These are phyloP conservation scores for Sweltsa coloradensis DNA, from an alignment of 1,140 invertebrate genomes.

Conservation along the genomic window DNA sequence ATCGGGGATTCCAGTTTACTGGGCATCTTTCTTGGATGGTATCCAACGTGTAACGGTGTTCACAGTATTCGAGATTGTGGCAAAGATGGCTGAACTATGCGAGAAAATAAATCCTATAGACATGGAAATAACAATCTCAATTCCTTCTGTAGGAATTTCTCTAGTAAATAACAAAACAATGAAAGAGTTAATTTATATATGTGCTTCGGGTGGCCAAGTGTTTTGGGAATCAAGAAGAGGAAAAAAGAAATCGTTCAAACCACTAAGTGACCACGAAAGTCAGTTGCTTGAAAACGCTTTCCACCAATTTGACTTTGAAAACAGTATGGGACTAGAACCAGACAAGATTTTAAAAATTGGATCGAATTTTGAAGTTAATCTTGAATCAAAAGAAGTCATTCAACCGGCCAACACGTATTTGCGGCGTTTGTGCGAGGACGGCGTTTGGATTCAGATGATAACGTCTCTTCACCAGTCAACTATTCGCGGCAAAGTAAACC, in stretches of 20 bases:
- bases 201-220: slow-evolving; percentile 83
- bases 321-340: no score
- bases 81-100: slow-evolving; percentile 58
- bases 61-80: slow-evolving; percentile 60
- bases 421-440: slow-evolving; percentile 67
- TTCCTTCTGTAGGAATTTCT: slow-evolving; percentile 86
- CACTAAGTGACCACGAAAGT: slow-evolving; percentile 52
- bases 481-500: slow-evolving; percentile 72
- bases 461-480: slow-evolving; percentile 73
- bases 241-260: slow-evolving; percentile 53
- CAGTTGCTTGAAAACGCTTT: slow-evolving; percentile 61
- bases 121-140: slow-evolving; percentile 61
- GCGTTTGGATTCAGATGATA: slow-evolving; percentile 78
- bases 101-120: slow-evolving; percentile 58
- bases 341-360: no score
- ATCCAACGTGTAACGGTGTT: slow-evolving; percentile 84
- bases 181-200: slow-evolving; percentile 79
- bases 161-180: slow-evolving; percentile 75
- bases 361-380: no score
- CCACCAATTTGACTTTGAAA: slow-evolving; percentile 71
- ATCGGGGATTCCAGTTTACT: slow-evolving; percentile 40
- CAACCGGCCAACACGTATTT: slow-evolving; percentile 60
- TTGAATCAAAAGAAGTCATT: slow-evolving; percentile 49
- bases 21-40: slow-evolving; percentile 89
- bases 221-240: slow-evolving; percentile 82